These are phyloP conservation scores for Gila robusta DNA, from an alignment of 2,797 vertebrate genomes.

Conservation along the genomic window DNA sequence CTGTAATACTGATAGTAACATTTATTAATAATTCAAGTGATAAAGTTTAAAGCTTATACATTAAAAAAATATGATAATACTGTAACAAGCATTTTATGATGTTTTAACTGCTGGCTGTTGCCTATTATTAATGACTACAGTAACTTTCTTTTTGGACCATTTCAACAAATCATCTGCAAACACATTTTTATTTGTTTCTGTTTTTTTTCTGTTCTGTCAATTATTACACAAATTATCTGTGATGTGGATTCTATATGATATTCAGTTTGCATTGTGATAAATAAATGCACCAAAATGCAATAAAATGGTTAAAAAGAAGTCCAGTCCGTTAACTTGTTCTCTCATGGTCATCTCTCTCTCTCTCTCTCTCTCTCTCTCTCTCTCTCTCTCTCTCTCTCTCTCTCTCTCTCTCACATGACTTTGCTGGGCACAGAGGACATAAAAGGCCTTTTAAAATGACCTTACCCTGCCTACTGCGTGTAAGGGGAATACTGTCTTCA, in stretches of 20 bases:
- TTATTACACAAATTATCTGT: not conserved
- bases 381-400: conserved; percentile 44
- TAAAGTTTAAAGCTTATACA: not conserved
- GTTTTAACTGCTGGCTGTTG: not conserved
- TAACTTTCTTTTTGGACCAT: not conserved
- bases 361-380: not conserved
- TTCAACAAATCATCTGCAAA: not conserved
- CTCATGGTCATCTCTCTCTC: not conserved
- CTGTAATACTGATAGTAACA: not conserved
- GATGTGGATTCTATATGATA: not conserved
- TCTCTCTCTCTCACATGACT: conserved; percentile 49
- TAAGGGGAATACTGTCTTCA: conserved; percentile 32
- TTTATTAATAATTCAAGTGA: no score
- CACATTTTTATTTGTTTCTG: not conserved
- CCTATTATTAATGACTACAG: not conserved
- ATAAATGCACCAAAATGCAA: not conserved
- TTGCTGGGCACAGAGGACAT: conserved; percentile 43
- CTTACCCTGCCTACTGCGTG: conserved; percentile 38
- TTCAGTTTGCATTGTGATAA: not conserved
- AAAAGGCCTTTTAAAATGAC: conserved; percentile 56
- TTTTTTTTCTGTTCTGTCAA: not conserved
- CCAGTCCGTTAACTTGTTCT: conserved; percentile 12
- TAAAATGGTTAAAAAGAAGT: conserved; percentile 2
- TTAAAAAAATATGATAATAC: not conserved
- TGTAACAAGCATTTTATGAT: not conserved